These are phyloP conservation scores for Lycodopsis pacificus DNA, from an alignment of 2,797 vertebrate genomes.

Conservation along the genomic window DNA sequence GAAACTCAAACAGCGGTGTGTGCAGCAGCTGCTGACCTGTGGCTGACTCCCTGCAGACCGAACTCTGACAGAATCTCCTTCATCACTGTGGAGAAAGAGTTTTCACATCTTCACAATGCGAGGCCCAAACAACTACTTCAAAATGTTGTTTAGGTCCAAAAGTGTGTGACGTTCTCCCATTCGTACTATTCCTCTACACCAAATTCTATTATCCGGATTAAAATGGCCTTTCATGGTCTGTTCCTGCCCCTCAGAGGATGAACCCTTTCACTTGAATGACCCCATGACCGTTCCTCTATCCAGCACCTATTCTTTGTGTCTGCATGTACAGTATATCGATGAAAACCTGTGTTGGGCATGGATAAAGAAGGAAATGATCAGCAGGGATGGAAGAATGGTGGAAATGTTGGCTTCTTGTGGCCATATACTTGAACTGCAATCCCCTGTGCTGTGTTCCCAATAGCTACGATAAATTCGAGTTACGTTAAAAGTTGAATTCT, in stretches of 20 bases:
- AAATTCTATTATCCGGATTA: background rate
- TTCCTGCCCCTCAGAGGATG: too few relatives aligned
- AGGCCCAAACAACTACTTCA: background rate
- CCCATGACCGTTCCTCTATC: too few relatives aligned
- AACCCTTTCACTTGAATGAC: background rate
- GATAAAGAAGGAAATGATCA: background rate
- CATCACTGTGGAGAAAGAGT: constrained; percentile 71
- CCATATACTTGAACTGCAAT: too few relatives aligned
- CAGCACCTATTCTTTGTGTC: background rate
- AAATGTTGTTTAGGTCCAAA: background rate
- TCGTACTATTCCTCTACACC: background rate
- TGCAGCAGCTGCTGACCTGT: constrained; percentile 71
- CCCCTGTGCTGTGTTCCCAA: too few relatives aligned
- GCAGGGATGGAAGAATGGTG: too few relatives aligned
- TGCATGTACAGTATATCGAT: background rate
- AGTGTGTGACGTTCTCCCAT: background rate
- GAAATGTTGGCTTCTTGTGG: too few relatives aligned
- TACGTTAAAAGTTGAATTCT: too few relatives aligned
- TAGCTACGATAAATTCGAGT: too few relatives aligned
- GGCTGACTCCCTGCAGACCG: constrained; percentile 83
- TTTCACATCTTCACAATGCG: background rate
- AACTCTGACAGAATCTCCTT: constrained; percentile 87
- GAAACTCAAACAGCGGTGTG: constrained; percentile 30
- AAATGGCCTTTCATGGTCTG: background rate
- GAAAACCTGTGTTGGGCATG: background rate